phyloP scores from a whole-genome alignment of 2,113 vertebrate species.

The Austrofundulus limnaeus region DNA sequence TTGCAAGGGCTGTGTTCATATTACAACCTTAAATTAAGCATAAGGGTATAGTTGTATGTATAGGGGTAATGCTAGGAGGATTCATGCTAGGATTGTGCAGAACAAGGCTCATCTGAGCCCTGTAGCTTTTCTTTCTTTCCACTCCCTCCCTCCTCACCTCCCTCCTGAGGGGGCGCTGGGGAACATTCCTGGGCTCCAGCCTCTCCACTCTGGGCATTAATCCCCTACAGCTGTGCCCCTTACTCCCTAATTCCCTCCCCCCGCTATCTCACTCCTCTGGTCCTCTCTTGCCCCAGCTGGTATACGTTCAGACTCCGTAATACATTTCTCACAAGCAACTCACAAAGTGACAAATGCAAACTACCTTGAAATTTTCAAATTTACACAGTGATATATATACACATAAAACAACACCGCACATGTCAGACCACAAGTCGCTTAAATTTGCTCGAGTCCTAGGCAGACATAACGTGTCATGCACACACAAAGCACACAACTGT shows the following conservation, averaged over 20 bases:
- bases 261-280: slow-evolving; percentile 56
- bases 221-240: slow-evolving; percentile 96
- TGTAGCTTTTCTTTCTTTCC: slow-evolving; percentile 78
- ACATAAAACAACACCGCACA: slow-evolving; percentile 19
- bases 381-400: slow-evolving; percentile 35
- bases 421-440: slow-evolving; percentile 34
- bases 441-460: slow-evolving; percentile 27
- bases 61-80: too few species aligned
- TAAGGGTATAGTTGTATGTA: too few species aligned
- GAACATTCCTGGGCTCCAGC: slow-evolving; percentile 89
- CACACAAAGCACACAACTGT: slow-evolving; percentile 38
- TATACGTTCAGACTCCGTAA: slow-evolving; percentile 76
- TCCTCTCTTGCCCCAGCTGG: slow-evolving; percentile 84
- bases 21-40: too few species aligned
- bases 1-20: too few species aligned
- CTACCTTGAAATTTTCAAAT: slow-evolving; percentile 23
- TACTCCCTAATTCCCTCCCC: slow-evolving; percentile 78
- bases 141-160: slow-evolving; percentile 66
- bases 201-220: slow-evolving; percentile 91
- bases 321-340: slow-evolving; percentile 96
- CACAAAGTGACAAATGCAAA: slow-evolving; percentile 88
- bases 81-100: slow-evolving; percentile 27
- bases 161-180: slow-evolving; percentile 75
- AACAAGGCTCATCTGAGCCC: slow-evolving; percentile 68
- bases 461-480: slow-evolving; percentile 29